Base-by-base conservation (phyloP, 2,888 invertebrate species). In the Drosophila rellima region DNA sequence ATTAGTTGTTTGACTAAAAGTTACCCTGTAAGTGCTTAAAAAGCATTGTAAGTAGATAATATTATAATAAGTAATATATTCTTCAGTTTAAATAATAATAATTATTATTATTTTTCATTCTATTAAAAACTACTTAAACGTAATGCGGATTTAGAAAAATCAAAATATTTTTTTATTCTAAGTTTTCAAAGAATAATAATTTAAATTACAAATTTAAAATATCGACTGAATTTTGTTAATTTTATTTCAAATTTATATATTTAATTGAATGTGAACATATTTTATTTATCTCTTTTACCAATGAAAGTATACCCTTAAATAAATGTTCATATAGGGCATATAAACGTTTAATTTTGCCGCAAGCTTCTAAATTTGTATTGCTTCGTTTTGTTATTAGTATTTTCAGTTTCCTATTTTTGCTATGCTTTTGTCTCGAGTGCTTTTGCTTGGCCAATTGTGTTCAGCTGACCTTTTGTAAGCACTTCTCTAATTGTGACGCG, bases 361-460 rank as follows among this genome's bases (percentile, higher is more conserved):
- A 81, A 83, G 81, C 74, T 85, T 84, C 80, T 87, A 80, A 87
- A 83, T 86, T 78, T 88, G 71, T 88, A 86, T 85, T 79, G 78
- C 70, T 68, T 56, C 78, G 82, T 68, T 70, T 78, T 87, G 71
- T 82, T 80, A 75, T 82, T 79, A 56, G 67, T 64, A 80, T 73
- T 76, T 82, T 71, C 66, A 70, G 20, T 62, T 33, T 61, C 47
- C 70, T 61, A 18, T 55, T 67, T 62, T 75, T 15, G 57, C 48
- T 54, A 67, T 39, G 68, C 77, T 60, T 62, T 79, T 76, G 80
- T 77, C 67, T 78, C 64, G 71, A 84, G 62, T 71, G 84, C 63
- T 40, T 82, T 64, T 74, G 84, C 63, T 40, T 83, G 63, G 87
- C 61, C 81, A 82, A 82, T 83, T 86, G 78, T 59, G 50, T 52